phyloP scores from a whole-genome alignment of 2,888 invertebrate species.

The Griposia aprilina region DNA sequence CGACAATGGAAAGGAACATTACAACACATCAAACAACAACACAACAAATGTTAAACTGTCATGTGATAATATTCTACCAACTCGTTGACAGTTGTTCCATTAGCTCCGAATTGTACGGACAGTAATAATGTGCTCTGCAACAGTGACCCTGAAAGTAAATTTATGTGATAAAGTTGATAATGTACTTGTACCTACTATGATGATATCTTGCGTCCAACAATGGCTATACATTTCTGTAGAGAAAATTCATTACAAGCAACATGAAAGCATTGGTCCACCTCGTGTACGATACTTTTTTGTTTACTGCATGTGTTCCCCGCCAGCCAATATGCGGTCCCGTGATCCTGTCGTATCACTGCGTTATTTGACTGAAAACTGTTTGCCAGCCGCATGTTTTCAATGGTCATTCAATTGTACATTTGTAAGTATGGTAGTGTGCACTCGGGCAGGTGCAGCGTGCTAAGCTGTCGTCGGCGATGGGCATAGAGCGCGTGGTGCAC shows the following conservation, averaged over 20 bases:
- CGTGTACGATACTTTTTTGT: neutral
- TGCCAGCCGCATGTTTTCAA: neutral
- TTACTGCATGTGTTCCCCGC: neutral
- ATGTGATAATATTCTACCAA: neutral
- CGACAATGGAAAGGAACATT: too few relatives aligned
- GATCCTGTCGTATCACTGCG: neutral
- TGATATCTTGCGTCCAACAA: neutral
- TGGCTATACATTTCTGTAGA: neutral
- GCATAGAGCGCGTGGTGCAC: slow-evolving; percentile 63
- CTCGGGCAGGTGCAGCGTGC: slow-evolving; percentile 3
- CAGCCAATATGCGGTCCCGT: neutral
- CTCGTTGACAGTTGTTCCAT: too few relatives aligned
- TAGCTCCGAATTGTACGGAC: neutral
- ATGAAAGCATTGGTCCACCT: neutral
- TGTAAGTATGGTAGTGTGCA: neutral
- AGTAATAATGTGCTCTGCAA: neutral
- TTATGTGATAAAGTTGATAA: slow-evolving; percentile 19
- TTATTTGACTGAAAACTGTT: neutral
- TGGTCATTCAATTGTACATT: neutral
- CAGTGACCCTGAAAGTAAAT: slow-evolving; percentile 10
- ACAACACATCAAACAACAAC: too few relatives aligned
- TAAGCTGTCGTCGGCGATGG: slow-evolving; percentile 19
- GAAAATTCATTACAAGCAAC: neutral
- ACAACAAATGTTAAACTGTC: neutral
- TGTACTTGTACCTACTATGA: neutral